Evolutionary conservation across 2,888 invertebrate genomes (phyloP).

Genomic region (Lasiommata megera): DNA sequence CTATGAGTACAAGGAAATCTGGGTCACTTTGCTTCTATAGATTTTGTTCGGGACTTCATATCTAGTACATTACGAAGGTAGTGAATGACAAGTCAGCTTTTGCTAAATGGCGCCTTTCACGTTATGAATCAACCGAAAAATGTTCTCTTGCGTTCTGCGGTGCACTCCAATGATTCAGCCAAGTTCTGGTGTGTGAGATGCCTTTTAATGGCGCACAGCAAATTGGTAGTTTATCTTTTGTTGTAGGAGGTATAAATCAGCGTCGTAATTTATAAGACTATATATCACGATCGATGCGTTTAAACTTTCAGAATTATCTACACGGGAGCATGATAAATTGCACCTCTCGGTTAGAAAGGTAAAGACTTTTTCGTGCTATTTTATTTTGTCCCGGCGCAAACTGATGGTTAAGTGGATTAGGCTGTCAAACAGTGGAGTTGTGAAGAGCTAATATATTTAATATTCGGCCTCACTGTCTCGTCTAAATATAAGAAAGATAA

Average conservation of each 20-base stretch:
- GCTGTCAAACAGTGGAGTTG: slow-evolving; percentile 20
- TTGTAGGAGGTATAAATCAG: neutral
- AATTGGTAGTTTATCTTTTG: slow-evolving; percentile 10
- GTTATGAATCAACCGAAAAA: neutral
- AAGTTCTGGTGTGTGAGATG: neutral
- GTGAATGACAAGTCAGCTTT: neutral
- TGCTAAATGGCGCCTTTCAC: neutral
- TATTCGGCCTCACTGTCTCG: neutral
- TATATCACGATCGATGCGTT: slow-evolving; percentile 10
- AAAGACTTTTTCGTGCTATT: neutral
- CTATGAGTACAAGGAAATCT: no score
- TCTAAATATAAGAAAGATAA: neutral
- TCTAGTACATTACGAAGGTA: no score
- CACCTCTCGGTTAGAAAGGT: slow-evolving; percentile 1
- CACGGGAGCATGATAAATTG: slow-evolving; percentile 8
- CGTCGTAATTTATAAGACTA: neutral
- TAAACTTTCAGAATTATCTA: slow-evolving; percentile 8
- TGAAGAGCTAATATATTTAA: slow-evolving; percentile 17
- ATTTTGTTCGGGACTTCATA: no score
- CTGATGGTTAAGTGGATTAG: slow-evolving; percentile 18
- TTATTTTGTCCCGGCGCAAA: slow-evolving; percentile 9
- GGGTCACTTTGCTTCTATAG: no score
- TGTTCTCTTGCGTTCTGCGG: neutral
- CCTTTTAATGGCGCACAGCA: slow-evolving; percentile 1
- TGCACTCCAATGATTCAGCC: neutral